Conservation (phyloP, 2,888 invertebrate genomes). For the Hylaea fasciaria region DNA sequence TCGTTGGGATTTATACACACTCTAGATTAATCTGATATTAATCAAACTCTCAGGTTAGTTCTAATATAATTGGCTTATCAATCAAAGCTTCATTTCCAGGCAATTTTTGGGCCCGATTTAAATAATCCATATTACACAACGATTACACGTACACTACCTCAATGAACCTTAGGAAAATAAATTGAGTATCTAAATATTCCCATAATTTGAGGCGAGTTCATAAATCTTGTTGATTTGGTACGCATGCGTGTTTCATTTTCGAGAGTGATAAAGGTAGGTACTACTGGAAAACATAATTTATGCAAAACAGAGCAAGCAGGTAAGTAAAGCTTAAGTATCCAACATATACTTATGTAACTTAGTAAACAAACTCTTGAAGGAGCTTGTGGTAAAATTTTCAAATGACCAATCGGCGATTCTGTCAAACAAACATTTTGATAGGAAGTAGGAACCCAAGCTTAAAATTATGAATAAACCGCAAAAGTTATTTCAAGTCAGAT, state of each 20-base stretch:
- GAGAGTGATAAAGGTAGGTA: conserved; percentile 25
- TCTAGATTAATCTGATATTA: no score
- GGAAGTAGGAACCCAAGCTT: conserved; percentile 6
- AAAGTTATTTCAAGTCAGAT: conserved; percentile 19
- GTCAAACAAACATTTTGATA: conserved; percentile 1
- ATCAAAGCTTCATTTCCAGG: background rate
- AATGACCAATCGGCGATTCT: background rate
- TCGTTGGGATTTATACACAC: no score
- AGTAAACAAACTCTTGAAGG: conserved; percentile 8
- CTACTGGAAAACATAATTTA: conserved; percentile 52
- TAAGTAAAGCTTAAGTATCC: conserved; percentile 7
- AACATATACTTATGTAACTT: conserved; percentile 9
- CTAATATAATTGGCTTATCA: background rate
- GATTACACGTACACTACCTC: background rate
- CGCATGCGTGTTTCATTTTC: conserved; percentile 30
- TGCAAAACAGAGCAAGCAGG: conserved; percentile 45
- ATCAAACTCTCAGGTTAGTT: background rate
- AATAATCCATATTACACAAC: background rate
- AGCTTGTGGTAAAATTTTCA: background rate
- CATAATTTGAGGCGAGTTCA: background rate
- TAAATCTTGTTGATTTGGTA: background rate
- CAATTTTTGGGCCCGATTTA: background rate
- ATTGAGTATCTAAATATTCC: conserved; percentile 7
- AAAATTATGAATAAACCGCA: conserved; percentile 22
- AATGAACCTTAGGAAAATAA: background rate